Conservation (phyloP, 2,113 vertebrate species). For the Rattus norvegicus region GRCr8 NC_086023.1:139655001-139655500, state of each 20-base stretch:
- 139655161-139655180: neutral
- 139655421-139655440: slow-evolving; percentile 41
- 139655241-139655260: neutral
- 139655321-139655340: neutral
- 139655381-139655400: neutral
- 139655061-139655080: neutral
- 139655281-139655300: neutral
- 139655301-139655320: slow-evolving; percentile 5
- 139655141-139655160: neutral
- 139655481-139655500: slow-evolving; percentile 13
- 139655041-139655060: neutral
- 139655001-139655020: neutral
- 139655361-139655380: neutral
- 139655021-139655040: slow-evolving; percentile 13
- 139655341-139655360: neutral
- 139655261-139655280: slow-evolving; percentile 3
- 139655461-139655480: neutral
- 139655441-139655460: neutral
- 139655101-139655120: neutral
- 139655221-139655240: neutral
- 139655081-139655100: neutral
- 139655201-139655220: neutral
- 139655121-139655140: neutral
- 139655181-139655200: slow-evolving; percentile 40
- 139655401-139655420: neutral